Evolutionary conservation across 2,888 invertebrate genomes (phyloP), one percentile per base, ranked within the genome.

Genomic region (Cheilosia urbana): DNA sequence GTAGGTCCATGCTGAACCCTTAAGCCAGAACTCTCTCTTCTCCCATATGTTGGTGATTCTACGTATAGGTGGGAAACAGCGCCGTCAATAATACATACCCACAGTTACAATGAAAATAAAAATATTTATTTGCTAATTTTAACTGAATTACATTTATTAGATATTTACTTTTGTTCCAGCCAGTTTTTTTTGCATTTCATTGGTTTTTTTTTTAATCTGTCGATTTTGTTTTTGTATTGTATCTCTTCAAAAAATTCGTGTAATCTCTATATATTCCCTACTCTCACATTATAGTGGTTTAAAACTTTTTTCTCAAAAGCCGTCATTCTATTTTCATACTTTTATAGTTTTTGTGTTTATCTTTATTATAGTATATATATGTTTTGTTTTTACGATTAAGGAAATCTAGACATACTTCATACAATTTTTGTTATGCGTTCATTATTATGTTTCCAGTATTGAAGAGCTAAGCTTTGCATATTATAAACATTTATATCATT

Each of bases 101-200:
- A 51, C 11, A 11, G 19, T 58, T 60, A 60, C 60, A 72, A 45
- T 72, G 60, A 63, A 73, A 73, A 73, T 65, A 73, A 73, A 73
- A 73, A 73, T 57, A 72, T 72, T 72, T 62, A 62, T 63, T 65
- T 37, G 45, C 73, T 73, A 73, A 73, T 55, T 72, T 45, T 55
- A 73, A 73, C 63, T 63, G 62, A 65, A 73, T 57, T 73, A 73
- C 73, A 65, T 73, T 73, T 47, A 73, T 65, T 57, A 73, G 47
- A 73, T 55, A 55, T 65, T 63, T 73, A 47, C 65, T 34, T 24
- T 45, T 65, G 21, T 57, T 68, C 42, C 66, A 68, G 53, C 55
- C 53, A 68, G 55, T 42, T 55, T 9, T 34, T 30, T 69, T 47
- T 47, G 2, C 17, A 37, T 37, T 37, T 37, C 13, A 37, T 37